Evolutionary conservation across 1,140 invertebrate genomes (phyloP).

Genomic region (Cotesia vestalis): DNA sequence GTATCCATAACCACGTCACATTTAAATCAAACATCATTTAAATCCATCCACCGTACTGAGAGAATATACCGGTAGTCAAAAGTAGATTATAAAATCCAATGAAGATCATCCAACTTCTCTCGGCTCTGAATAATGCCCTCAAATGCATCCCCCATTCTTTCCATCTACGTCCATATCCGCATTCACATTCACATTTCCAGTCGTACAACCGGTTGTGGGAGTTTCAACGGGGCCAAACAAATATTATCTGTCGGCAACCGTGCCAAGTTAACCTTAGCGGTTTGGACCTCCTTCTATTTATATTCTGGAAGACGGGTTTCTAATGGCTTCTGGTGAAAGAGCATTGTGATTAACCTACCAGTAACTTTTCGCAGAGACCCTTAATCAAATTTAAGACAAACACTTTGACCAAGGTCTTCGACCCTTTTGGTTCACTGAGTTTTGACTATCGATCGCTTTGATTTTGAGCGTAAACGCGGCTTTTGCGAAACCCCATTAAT

Average conservation of each 20-base stretch:
- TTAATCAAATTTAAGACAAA: background rate
- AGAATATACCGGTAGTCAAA: no score
- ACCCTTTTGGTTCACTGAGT: background rate
- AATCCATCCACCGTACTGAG: no score
- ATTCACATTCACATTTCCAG: no score
- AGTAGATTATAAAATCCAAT: no score
- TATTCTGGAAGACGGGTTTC: background rate
- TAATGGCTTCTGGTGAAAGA: conserved; percentile 33
- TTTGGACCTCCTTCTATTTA: conserved; percentile 10
- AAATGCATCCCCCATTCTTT: no score
- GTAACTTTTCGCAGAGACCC: background rate
- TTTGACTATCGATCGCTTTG: conserved; percentile 19
- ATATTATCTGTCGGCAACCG: conserved; percentile 14
- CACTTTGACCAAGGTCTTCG: conserved; percentile 21
- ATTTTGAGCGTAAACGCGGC: background rate
- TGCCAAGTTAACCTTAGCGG: conserved; percentile 1
- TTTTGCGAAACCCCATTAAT: conserved; percentile 17
- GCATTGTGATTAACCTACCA: conserved; percentile 31
- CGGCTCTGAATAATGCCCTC: no score
- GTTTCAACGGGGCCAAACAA: conserved; percentile 9
- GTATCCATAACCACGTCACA: background rate
- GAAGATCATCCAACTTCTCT: no score
- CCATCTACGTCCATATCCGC: no score
- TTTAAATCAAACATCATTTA: no score
- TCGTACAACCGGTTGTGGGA: background rate